Base-by-base conservation (phyloP, 2,888 invertebrate genomes). In the Microctonus hyperodae region DNA sequence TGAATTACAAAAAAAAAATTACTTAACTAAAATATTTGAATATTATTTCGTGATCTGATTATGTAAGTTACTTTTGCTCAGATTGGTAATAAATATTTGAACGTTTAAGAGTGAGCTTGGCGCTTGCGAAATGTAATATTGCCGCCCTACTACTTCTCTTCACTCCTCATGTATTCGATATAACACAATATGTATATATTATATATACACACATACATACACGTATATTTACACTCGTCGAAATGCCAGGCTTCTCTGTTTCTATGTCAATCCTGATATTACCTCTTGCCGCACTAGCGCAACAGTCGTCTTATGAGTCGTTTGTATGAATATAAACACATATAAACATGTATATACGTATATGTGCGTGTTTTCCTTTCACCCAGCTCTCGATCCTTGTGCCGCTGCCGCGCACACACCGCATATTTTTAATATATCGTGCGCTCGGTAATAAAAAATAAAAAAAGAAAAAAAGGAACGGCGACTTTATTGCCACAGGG, bases 281-380 rank as follows among this genome's bases (percentile, higher is more conserved):
- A 28, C 53, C 51, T 35, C 51, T 25, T 22, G 48, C 44, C 62
- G 50, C 51, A 16, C 62, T 20, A n/a, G 58, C 60, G 40, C 40
- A 40, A 28, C 50, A 33, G 48, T 50, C 61, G 33, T 31, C 28
- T 60, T 40, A 28, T 48, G 31, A 33, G 44, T 25, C 48, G 16
- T 37, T 20, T 51, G 25, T 53, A 44, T 33, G 28, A 51, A 51
- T 51, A 53, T 11, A 22, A 16, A 48, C 20, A 35, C 37, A 37
- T 13, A 63, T 11, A 63, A 20, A 23, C 25, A 63, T 35, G 20
- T 63, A 37, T 11, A 65, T 58, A 20, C 22, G 16, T 53, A 62
- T 25, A 58, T 65, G 71, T 72, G 76, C 76, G 75, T 75, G 78
- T 81, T 81, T 81, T 81, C 81, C 81, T 81, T 81, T 81, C 81